A percentile compares a stretch with the other conserved stretches of the same genome.
These are phyloP conservation scores for Pristionchus maxplancki DNA, from an alignment of 2,888 invertebrate genomes.

Conservation along the genomic window DNA sequence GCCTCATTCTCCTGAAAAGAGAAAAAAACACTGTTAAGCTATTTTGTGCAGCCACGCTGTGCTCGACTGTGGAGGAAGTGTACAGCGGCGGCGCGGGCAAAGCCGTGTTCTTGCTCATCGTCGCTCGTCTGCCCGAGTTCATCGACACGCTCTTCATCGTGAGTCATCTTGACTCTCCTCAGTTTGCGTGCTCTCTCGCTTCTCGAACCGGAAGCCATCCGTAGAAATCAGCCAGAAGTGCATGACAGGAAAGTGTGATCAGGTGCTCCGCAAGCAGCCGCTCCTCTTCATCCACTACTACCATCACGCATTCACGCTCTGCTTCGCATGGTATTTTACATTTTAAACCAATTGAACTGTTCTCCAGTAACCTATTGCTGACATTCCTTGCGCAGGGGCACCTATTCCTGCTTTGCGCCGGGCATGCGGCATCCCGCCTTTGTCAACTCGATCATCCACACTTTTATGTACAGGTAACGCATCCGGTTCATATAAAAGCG, in stretches of 20 bases:
- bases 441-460: not conserved
- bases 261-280: slow-evolving; percentile 21
- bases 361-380: too few relatives aligned
- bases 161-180: not conserved
- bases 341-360: too few relatives aligned
- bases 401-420: not conserved
- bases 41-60: not conserved
- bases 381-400: not conserved
- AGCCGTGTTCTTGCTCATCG: not conserved
- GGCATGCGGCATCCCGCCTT: not conserved
- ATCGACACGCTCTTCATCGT: slow-evolving; percentile 36
- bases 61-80: not conserved
- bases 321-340: not conserved
- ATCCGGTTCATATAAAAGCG: not conserved
- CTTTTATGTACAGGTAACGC: not conserved
- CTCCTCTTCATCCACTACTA: slow-evolving; percentile 29
- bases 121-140: slow-evolving; percentile 12
- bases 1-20: too few relatives aligned
- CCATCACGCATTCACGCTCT: slow-evolving; percentile 17
- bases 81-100: not conserved
- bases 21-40: too few relatives aligned
- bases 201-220: not conserved
- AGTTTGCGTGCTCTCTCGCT: not conserved
- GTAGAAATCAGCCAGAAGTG: too few relatives aligned
- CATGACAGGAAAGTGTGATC: not conserved